These are phyloP conservation scores for Malurus leucopterus DNA, from an alignment of 2,797 vertebrate species.

Conservation along the genomic window DNA sequence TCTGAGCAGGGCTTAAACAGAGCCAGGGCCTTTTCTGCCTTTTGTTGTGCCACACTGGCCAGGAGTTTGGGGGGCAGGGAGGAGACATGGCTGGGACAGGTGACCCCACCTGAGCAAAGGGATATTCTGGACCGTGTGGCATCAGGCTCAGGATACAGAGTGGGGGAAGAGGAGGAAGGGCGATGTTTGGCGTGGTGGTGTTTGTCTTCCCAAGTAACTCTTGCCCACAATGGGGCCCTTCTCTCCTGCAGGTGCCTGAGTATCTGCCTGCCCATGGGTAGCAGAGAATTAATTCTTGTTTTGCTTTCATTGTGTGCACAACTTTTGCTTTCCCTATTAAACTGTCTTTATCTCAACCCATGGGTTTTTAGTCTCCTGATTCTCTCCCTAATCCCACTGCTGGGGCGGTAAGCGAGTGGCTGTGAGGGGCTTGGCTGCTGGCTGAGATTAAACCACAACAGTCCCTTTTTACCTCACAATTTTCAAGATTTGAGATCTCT, in stretches of 20 bases:
- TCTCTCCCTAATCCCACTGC: neutral
- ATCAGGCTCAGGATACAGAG: neutral
- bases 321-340: neutral
- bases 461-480: neutral
- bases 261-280: neutral
- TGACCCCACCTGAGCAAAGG: neutral
- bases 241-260: neutral
- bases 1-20: neutral
- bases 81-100: neutral
- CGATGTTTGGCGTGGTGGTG: neutral
- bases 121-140: neutral
- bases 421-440: neutral
- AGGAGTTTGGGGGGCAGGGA: rapidly evolving
- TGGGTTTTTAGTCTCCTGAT: neutral
- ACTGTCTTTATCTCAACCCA: neutral
- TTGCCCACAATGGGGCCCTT: neutral
- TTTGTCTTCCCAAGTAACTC: neutral
- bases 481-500: neutral
- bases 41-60: rapidly evolving
- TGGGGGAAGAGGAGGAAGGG: neutral
- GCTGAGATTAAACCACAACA: neutral
- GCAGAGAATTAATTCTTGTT: neutral
- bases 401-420: neutral
- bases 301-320: neutral
- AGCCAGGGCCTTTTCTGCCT: neutral